Evolutionary conservation across 2,113 vertebrate species (phyloP).

Genomic region (Sphyrna mokarran): DNA sequence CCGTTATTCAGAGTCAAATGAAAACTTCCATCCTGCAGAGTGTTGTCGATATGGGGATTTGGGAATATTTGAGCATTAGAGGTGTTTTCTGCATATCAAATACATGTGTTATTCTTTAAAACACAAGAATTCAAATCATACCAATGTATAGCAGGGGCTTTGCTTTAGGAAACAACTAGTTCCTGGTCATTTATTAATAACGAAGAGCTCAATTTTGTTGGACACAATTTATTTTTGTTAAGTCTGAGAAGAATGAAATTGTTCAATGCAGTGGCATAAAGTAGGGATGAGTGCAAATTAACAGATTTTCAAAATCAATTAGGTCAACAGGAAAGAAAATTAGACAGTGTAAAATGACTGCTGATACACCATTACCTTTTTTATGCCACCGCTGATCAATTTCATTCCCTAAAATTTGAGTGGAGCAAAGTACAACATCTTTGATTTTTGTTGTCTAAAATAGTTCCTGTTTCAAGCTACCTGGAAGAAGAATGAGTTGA

Average conservation of each 20-base stretch:
- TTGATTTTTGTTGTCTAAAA: neutral
- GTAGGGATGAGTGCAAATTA: neutral
- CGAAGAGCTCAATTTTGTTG: neutral
- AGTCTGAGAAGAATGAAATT: neutral
- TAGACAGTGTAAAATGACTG: neutral
- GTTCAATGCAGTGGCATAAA: neutral
- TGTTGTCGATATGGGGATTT: neutral
- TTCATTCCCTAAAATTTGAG: neutral
- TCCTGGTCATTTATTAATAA: neutral
- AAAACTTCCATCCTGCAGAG: neutral
- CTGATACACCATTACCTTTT: neutral
- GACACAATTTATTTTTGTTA: neutral
- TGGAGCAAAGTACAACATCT: neutral
- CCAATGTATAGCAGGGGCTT: neutral
- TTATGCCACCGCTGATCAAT: neutral
- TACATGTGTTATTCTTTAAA: neutral
- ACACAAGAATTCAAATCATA: neutral
- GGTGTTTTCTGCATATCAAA: neutral
- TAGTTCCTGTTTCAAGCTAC: no score
- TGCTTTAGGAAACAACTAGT: neutral
- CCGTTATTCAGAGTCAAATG: neutral
- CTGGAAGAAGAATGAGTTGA: neutral
- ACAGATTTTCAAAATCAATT: neutral
- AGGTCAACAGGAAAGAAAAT: neutral
- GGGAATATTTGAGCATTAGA: neutral